Percentiles rank a stretch among this genome's conserved stretches.
Conservation (phyloP, 2,797 vertebrate genomes). For the Arrhamphus sclerolepis region DNA sequence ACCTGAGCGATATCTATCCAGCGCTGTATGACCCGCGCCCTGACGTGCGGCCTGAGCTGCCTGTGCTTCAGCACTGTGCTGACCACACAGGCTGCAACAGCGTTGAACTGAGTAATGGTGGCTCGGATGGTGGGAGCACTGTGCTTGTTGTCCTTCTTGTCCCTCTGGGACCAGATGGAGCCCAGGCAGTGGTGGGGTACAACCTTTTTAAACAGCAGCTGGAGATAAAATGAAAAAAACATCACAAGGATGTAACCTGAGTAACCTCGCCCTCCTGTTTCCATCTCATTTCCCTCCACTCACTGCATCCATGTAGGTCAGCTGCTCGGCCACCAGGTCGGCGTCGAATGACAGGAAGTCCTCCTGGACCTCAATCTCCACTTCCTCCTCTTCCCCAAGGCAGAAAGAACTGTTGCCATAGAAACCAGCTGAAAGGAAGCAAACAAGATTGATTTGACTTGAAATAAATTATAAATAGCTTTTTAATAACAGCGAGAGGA, state of each 20-base stretch:
- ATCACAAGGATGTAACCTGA: neutral
- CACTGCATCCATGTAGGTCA: constrained; percentile 97
- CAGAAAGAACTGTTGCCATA: constrained; percentile 77
- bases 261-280: constrained; percentile 6
- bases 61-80: constrained; percentile 87
- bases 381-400: constrained; percentile 85
- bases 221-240: constrained; percentile 20
- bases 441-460: neutral
- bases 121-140: constrained; percentile 89
- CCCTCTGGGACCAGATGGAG: constrained; percentile 91
- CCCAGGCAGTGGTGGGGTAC: constrained; percentile 95
- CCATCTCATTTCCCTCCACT: constrained; percentile 34
- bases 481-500: neutral
- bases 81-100: constrained; percentile 89
- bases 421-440: constrained; percentile 79
- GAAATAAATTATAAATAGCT: neutral
- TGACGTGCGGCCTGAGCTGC: constrained; percentile 87
- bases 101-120: constrained; percentile 93
- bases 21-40: constrained; percentile 91
- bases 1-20: constrained; percentile 96
- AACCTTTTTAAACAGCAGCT: constrained; percentile 93
- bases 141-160: constrained; percentile 92
- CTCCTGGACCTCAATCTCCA: constrained; percentile 81
- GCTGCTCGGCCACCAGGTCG: constrained; percentile 91
- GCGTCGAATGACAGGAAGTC: constrained; percentile 89